Conservation (phyloP, 2,113 vertebrate genomes). For the Nycticorax nycticorax region DNA sequence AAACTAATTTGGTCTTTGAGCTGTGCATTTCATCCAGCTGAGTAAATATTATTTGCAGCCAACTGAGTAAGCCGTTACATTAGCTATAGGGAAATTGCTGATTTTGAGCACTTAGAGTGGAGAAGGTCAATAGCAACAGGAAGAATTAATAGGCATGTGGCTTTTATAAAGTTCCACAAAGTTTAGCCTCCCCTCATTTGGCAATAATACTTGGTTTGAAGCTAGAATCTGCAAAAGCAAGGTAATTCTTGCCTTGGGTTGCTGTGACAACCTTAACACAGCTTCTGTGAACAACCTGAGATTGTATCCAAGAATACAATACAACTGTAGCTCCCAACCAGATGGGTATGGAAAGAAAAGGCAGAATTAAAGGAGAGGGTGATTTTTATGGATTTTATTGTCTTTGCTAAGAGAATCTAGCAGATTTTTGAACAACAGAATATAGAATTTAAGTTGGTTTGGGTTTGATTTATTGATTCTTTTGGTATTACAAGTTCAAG, state of each 20-base stretch:
- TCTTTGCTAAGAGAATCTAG: neutral
- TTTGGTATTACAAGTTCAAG: neutral
- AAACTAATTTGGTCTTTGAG: slow-evolving; percentile 6
- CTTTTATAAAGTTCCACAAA: neutral
- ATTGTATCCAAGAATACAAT: neutral
- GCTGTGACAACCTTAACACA: slow-evolving; percentile 56
- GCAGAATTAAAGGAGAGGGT: neutral
- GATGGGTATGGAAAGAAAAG: neutral
- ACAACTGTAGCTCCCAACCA: neutral
- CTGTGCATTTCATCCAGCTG: slow-evolving; percentile 9
- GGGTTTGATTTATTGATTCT: neutral
- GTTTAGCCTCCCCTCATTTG: slow-evolving; percentile 3
- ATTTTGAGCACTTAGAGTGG: neutral
- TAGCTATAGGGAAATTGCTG: neutral
- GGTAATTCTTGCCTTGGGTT: slow-evolving; percentile 35
- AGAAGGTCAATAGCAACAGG: neutral
- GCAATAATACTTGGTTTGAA: neutral
- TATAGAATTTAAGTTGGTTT: neutral
- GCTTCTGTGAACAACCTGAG: neutral
- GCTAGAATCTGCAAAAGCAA: slow-evolving; percentile 12
- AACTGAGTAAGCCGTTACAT: neutral
- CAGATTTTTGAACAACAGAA: neutral
- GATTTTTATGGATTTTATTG: neutral
- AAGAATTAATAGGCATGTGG: neutral
- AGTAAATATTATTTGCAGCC: slow-evolving; percentile 24